Base-by-base conservation (phyloP, 2,888 invertebrate species). In the Pardosa pseudoannulata region DNA sequence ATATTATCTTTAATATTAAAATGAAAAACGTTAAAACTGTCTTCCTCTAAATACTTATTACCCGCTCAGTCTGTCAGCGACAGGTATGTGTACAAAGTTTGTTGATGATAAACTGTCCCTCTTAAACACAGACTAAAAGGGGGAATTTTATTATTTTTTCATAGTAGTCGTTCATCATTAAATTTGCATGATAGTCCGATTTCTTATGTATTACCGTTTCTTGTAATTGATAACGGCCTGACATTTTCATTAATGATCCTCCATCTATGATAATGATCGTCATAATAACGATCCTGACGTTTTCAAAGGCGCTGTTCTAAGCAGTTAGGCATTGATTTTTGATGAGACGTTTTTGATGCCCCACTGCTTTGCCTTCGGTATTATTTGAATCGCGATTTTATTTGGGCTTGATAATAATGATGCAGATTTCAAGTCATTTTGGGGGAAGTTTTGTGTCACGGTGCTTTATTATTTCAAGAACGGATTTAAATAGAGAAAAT, bases 161-260 rank as follows among this genome's bases (percentile, higher is more conserved):
- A 56, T 56, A 73, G 56, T 73, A 29, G 46, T 56, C 50, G 72
- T 31, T 56, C 65, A 46, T 71, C 71, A 71, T 76, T 50, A 50
- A 71, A 83, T 83, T 83, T 76, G 75, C 82, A 83, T 83, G 75
- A 83, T 71, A 46, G 32, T 65, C 76, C 82, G 64, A 76, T 83
- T 83, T 72, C 76, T 76, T 72, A 76, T 72, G 82, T 71, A 71
- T 56, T 74, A 74, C 50, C 67, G 56, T 46, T 81, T 65, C 71
- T 71, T 62, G 71, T 62, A 82, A 83, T 72, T 83, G 82, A 76
- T 83, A 83, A 39, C 71, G 82, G 41, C 70, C 70, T 72, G 76
- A 83, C 76, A 72, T 83, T 65, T 76, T 83, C 76, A 83, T 83
- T 83, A 76, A 83, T 67, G 76, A 67, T 65, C 65, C 50, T 27